Percentiles rank a stretch among this genome's conserved stretches.
phyloP scores from a whole-genome alignment of 2,113 vertebrate genomes.

The Vidua macroura region DNA sequence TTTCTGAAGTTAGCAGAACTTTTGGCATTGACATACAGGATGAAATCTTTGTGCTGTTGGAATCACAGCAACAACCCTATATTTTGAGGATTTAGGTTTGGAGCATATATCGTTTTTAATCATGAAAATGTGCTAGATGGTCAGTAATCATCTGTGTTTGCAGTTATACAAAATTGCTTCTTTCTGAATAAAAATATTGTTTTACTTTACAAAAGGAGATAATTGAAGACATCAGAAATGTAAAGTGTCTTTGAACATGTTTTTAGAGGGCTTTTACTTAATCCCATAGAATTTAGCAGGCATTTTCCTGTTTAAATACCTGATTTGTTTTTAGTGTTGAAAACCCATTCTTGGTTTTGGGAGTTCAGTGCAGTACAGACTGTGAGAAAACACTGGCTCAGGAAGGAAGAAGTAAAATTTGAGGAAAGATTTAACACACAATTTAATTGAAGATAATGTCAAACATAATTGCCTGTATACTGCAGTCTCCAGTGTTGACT shows the following conservation, averaged over 20 bases:
- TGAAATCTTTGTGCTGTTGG: background rate
- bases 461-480: background rate
- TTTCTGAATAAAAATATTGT: background rate
- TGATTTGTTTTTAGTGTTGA: background rate
- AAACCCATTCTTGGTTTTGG: background rate
- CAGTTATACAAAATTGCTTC: background rate
- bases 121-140: background rate
- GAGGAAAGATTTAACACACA: background rate
- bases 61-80: background rate
- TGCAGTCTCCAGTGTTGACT: background rate
- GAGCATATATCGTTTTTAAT: background rate
- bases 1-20: background rate
- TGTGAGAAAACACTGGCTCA: background rate
- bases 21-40: background rate
- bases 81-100: background rate
- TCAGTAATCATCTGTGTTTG: background rate
- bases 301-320: background rate
- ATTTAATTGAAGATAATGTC: background rate
- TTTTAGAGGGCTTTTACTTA: background rate
- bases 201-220: background rate
- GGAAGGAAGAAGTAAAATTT: slow-evolving; percentile 38
- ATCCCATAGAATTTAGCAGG: background rate
- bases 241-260: background rate
- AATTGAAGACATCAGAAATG: background rate
- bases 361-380: background rate